Evolutionary conservation across 2,797 vertebrate species (phyloP).

Genomic region (Molossus alvarezi): DNA sequence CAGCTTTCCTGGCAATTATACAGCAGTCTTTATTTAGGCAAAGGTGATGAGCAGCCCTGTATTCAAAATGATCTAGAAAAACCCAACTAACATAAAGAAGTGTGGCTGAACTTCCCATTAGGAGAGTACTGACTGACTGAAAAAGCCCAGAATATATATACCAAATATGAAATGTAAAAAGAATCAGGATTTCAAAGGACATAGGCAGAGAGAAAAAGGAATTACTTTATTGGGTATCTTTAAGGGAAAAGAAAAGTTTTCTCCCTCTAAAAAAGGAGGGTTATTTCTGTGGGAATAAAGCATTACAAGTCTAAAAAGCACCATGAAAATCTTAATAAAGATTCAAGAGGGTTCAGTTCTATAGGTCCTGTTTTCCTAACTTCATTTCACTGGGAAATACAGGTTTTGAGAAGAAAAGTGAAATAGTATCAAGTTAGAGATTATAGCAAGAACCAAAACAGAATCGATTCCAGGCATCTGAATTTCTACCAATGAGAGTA

Average conservation of each 20-base stretch:
- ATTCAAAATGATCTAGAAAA: conserved; percentile 56
- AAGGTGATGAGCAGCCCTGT: conserved; percentile 10
- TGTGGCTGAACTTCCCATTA: conserved; percentile 7
- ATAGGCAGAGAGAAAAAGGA: not conserved
- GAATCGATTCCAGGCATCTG: not conserved
- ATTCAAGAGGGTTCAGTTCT: not conserved
- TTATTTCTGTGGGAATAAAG: conserved; percentile 21
- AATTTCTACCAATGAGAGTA: conserved; percentile 3
- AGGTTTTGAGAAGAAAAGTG: conserved; percentile 54
- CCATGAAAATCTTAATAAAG: conserved; percentile 11
- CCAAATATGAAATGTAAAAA: conserved; percentile 18
- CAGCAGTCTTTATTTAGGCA: conserved; percentile 15
- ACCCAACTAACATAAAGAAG: conserved; percentile 30
- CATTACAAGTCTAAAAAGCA: conserved; percentile 50
- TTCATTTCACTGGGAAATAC: not conserved
- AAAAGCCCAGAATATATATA: not conserved
- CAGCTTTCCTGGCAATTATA: not conserved
- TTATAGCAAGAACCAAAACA: conserved; percentile 64
- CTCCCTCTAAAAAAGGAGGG: not conserved
- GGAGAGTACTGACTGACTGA: not conserved
- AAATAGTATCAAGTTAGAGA: conserved; percentile 39
- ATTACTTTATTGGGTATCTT: conserved; percentile 9
- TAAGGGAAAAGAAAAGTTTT: conserved; percentile 11
- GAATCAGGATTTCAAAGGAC: conserved; percentile 60
- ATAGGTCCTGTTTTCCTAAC: not conserved